These are phyloP conservation scores for Cottoperca gobio DNA, from an alignment of 2,797 vertebrate species.

Conservation along the genomic window DNA sequence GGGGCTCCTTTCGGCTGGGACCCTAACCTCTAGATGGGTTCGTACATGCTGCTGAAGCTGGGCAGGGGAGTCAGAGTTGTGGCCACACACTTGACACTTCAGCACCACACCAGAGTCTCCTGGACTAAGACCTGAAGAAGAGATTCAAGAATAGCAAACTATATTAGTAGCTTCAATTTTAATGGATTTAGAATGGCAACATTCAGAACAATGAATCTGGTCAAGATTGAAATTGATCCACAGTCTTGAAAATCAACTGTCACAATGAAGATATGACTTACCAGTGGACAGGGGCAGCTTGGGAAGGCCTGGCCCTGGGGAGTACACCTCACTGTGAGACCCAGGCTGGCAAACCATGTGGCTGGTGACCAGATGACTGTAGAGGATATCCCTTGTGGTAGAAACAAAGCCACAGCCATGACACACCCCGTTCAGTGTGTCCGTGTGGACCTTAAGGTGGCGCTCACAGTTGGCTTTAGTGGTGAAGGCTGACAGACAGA, in stretches of 20 bases:
- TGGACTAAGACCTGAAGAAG: conserved; percentile 82
- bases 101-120: conserved; percentile 85
- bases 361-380: conserved; percentile 96
- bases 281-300: conserved; percentile 86
- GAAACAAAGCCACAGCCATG: conserved; percentile 97
- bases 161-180: background rate
- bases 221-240: background rate
- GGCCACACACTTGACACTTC: conserved; percentile 88
- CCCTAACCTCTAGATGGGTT: conserved; percentile 83
- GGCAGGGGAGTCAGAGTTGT: conserved; percentile 87
- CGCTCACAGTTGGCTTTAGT: conserved; percentile 99
- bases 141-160: background rate
- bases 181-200: background rate
- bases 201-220: background rate
- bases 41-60: conserved; percentile 90
- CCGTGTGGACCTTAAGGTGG: conserved; percentile 97
- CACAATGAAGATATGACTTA: conserved; percentile 51
- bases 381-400: conserved; percentile 96
- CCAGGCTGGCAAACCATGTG: conserved; percentile 99
- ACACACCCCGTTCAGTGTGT: conserved; percentile 94
- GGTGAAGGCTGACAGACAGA: conserved; percentile 97
- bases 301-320: conserved; percentile 85
- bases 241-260: background rate
- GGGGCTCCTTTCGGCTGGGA: conserved; percentile 76
- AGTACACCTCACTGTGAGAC: conserved; percentile 92